A percentile compares a stretch with the other conserved stretches of the same genome.
These are phyloP conservation scores for Bilobella aurantiaca DNA, from an alignment of 1,140 invertebrate species.

Conservation along the genomic window DNA sequence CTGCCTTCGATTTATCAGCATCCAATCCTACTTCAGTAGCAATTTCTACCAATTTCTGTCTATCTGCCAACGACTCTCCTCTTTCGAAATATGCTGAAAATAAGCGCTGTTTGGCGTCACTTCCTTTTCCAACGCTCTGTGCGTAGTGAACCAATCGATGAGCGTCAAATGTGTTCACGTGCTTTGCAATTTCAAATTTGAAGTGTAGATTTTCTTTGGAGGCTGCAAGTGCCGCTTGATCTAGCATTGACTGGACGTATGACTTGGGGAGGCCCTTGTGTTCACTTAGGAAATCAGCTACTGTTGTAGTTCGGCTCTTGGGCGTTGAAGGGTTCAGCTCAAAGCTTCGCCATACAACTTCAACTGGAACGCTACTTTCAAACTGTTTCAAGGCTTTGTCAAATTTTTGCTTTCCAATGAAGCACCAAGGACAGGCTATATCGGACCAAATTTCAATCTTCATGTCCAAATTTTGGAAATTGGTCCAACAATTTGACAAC, in stretches of 20 bases:
- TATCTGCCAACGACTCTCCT: background rate
- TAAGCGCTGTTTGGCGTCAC: background rate
- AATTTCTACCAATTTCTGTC: background rate
- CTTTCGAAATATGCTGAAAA: background rate
- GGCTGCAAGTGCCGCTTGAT: background rate
- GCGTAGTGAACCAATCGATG: conserved; percentile 2
- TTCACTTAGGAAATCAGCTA: background rate
- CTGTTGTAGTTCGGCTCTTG: background rate
- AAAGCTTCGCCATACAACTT: background rate
- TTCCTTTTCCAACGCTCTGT: background rate
- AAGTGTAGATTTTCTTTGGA: background rate
- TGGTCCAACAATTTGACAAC: background rate
- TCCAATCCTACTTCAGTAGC: background rate
- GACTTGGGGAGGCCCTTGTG: background rate
- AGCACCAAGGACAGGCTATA: conserved; percentile 1
- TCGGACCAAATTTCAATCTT: conserved; percentile 6
- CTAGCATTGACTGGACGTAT: background rate
- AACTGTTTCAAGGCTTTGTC: background rate
- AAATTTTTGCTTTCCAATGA: background rate
- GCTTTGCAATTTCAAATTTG: background rate
- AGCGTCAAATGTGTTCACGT: conserved; percentile 1
- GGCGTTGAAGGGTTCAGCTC: background rate
- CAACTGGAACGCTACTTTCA: background rate
- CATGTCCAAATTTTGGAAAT: background rate
- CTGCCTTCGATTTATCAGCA: background rate